phyloP scores from a whole-genome alignment of 23 tunicate genomes.

The Phallusia fumigata region DNA sequence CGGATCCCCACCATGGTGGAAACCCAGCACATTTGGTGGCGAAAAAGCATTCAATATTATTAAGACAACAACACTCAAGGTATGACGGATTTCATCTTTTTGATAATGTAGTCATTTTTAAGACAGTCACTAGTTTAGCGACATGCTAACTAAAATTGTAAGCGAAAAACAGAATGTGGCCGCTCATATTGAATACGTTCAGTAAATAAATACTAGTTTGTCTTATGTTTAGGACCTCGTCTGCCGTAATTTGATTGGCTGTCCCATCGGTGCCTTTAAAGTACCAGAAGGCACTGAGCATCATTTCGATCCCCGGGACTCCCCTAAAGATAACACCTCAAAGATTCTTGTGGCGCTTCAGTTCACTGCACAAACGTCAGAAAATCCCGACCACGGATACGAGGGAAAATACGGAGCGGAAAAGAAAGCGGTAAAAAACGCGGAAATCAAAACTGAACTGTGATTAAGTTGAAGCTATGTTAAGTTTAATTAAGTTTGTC shows the following conservation, averaged over 20 bases:
- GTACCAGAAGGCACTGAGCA: slow-evolving; percentile 34
- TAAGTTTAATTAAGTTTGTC: too few relatives aligned
- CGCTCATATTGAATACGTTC: too few relatives aligned
- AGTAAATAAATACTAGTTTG: too few relatives aligned
- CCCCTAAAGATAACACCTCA: slow-evolving; percentile 19
- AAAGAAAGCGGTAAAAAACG: neutral
- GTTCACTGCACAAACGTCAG: neutral
- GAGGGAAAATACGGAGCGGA: neutral
- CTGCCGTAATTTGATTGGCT: slow-evolving; percentile 58
- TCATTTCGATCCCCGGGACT: neutral
- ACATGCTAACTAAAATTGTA: slow-evolving; percentile 30
- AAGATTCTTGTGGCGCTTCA: slow-evolving; percentile 24
- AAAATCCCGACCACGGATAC: neutral
- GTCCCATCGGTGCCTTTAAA: slow-evolving; percentile 42
- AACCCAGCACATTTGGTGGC: slow-evolving; percentile 87
- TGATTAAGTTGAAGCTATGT: neutral
- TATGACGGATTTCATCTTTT: slow-evolving; percentile 29
- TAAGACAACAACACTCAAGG: slow-evolving; percentile 45
- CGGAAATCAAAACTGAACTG: neutral
- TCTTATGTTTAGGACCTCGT: slow-evolving; percentile 27
- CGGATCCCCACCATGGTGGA: slow-evolving; percentile 83
- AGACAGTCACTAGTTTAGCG: slow-evolving; percentile 43
- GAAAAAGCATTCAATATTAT: slow-evolving; percentile 46
- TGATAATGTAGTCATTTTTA: slow-evolving; percentile 40
- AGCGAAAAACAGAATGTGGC: neutral